Percentiles rank a stretch among this genome's conserved stretches.
phyloP scores from a whole-genome alignment of 2,888 invertebrate genomes.

The Epirrhoe tristata region DNA sequence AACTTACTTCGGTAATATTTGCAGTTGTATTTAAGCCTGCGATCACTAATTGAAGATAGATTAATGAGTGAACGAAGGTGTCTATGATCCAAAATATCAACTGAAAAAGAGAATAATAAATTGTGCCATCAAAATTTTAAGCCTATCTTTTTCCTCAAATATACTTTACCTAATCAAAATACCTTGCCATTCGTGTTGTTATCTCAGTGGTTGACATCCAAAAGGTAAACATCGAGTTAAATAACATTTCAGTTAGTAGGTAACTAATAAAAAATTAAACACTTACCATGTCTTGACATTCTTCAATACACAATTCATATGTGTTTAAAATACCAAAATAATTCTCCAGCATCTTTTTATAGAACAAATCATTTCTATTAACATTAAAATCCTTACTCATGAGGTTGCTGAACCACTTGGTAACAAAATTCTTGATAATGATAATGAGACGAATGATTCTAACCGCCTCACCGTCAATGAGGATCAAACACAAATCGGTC shows the following conservation, averaged over 20 bases:
- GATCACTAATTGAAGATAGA: slow-evolving; percentile 9
- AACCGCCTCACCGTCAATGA: slow-evolving; percentile 16
- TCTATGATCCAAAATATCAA: slow-evolving; percentile 16
- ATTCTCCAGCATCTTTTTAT: slow-evolving; percentile 9
- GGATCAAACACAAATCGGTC: neutral
- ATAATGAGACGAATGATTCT: slow-evolving; percentile 5
- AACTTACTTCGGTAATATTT: neutral
- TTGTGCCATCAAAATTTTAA: neutral
- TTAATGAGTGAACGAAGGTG: slow-evolving; percentile 19
- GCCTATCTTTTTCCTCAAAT: no score
- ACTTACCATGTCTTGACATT: slow-evolving; percentile 34
- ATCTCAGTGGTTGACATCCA: no score
- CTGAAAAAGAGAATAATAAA: slow-evolving; percentile 16
- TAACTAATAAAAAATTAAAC: neutral
- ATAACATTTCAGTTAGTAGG: neutral
- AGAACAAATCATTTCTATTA: slow-evolving; percentile 7
- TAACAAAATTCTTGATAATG: neutral
- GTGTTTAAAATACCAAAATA: slow-evolving; percentile 30
- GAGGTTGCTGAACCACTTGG: slow-evolving; percentile 17
- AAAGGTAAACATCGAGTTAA: neutral
- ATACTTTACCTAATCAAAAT: no score
- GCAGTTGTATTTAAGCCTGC: neutral
- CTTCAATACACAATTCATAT: slow-evolving; percentile 25
- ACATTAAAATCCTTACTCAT: neutral
- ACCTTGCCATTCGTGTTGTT: no score